Percentiles rank a stretch among this genome's conserved stretches.
These are phyloP conservation scores for Tachina grossa DNA, from an alignment of 2,888 invertebrate genomes.

Conservation along the genomic window DNA sequence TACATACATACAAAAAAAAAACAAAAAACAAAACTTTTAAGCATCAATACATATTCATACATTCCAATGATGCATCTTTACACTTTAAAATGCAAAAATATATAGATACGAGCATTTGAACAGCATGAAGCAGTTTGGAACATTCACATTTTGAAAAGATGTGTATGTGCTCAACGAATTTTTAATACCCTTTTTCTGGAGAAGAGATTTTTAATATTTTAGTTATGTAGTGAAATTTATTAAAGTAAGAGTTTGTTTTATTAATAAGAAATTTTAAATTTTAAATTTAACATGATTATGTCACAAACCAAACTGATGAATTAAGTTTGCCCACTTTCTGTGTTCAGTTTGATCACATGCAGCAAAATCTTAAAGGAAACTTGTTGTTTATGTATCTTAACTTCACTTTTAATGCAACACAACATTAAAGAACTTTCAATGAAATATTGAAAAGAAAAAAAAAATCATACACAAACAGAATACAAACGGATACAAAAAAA, in stretches of 20 bases:
- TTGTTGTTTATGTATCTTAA: conserved; percentile 38
- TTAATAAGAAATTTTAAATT: background rate
- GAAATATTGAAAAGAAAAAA: background rate
- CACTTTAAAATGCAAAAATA: conserved; percentile 15
- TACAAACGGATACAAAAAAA: conserved; percentile 22
- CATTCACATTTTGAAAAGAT: background rate
- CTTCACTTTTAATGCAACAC: conserved; percentile 30
- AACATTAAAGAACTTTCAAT: conserved; percentile 33
- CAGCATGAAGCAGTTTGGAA: conserved; percentile 26
- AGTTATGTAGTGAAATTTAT: no score
- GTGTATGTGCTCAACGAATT: background rate
- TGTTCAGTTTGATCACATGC: conserved; percentile 19
- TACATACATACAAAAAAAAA: no score
- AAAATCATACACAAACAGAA: background rate
- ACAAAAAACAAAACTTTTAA: background rate
- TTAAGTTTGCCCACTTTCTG: background rate
- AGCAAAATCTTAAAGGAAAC: conserved; percentile 38
- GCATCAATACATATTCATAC: conserved; percentile 18
- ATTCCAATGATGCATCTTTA: conserved; percentile 1
- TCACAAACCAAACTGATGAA: background rate
- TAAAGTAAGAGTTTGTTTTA: no score
- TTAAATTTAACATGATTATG: no score
- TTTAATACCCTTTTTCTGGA: background rate
- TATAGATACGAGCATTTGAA: background rate
- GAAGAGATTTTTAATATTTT: background rate